Evolutionary conservation across 2,888 invertebrate genomes (phyloP), one percentile per base, ranked within the genome.

Genomic region (Globia sparganii): DNA sequence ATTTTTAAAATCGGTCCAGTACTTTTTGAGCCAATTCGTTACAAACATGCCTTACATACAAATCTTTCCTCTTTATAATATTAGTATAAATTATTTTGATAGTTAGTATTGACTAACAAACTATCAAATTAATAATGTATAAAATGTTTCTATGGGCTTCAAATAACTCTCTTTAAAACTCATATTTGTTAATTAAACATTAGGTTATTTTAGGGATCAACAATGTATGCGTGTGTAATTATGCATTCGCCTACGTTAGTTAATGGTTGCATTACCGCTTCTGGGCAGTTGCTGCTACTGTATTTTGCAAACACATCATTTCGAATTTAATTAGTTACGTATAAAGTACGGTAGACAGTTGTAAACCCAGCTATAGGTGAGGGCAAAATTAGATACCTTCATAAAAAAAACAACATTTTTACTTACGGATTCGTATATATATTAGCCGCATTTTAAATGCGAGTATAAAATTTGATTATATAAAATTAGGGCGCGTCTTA

Each of bases 391-490:
- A 61, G 9, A 6, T 70, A 69, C 18, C 3, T 66, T 15, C n/a
- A 37, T 43, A 65, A 68, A 78, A 78, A 72, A 53, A 43, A 79
- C 62, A 66, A 66, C 31, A 75, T 74, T 72, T 79, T 78, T 83
- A 71, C 68, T 77, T 78, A 83, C 73, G 74, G 61, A n/a, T 59
- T 67, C 72, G 81, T 72, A 78, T 79, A 81, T 89, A 89, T 87
- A 81, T 88, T 87, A 34, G 88, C 88, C 87, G 78, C 79, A 89
- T 91, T 90, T 90, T 90, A 91, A 92, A 91, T 87, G 89, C 84
- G 87, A 90, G 91, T 89, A 89, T 86, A 90, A 94, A 94, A 94
- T 94, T 93, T 92, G 91, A 94, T 94, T 94, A 94, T 89, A 91
- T 90, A 90, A 91, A 93, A 93, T 91, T 89, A 93, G 91, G 91